These are phyloP conservation scores for Ectropis crepuscularia DNA, from an alignment of 2,888 invertebrate species.

Conservation along the genomic window DNA sequence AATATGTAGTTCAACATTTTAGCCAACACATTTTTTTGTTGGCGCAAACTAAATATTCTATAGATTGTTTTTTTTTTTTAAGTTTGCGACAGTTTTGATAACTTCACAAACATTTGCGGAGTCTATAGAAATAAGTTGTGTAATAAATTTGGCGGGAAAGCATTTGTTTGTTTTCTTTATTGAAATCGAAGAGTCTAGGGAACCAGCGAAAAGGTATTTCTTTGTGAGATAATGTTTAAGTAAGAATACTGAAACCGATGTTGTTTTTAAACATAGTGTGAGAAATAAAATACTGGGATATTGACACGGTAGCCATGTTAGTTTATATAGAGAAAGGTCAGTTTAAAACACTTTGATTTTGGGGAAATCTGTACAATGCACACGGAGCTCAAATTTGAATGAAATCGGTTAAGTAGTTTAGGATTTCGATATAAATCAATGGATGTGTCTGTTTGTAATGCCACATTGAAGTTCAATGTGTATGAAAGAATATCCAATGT, in stretches of 20 bases:
- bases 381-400: no score
- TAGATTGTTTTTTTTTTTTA: constrained; percentile 43
- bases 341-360: no score
- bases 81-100: constrained; percentile 49
- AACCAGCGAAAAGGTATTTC: not conserved
- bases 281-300: not conserved
- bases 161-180: constrained; percentile 31
- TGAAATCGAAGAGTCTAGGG: not conserved
- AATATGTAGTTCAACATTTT: no score
- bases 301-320: no score
- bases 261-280: constrained; percentile 1
- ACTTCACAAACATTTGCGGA: constrained; percentile 48
- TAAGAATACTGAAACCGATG: not conserved
- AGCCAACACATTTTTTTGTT: no score
- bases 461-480: not conserved
- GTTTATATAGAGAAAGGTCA: no score
- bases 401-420: no score
- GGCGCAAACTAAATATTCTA: not conserved
- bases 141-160: constrained; percentile 28
- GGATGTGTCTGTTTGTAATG: not conserved
- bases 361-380: no score
- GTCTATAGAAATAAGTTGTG: constrained; percentile 35
- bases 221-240: constrained; percentile 9
- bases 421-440: not conserved
- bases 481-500: no score